Percentiles rank a stretch among this genome's conserved stretches.
Evolutionary conservation across 2,797 vertebrate species (phyloP).

Genomic region (Sebastes diploproa): DNA sequence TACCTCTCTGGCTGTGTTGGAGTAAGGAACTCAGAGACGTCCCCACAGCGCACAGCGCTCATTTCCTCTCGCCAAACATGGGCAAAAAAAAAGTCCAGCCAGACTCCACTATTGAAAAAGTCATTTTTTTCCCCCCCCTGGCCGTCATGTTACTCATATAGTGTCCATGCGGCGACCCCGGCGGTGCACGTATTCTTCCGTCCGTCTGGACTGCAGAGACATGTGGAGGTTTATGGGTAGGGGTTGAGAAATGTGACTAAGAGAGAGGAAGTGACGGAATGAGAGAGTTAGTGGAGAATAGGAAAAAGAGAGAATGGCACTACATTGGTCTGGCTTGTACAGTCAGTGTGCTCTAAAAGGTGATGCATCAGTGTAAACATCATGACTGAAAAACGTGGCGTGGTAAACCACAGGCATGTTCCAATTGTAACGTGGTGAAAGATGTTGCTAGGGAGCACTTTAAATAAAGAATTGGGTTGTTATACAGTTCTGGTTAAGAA

Average conservation of each 20-base stretch:
- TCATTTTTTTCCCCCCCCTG: not conserved
- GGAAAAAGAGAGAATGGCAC: not conserved
- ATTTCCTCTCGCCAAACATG: conserved; percentile 77
- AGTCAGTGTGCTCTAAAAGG: not conserved
- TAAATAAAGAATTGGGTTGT: not conserved
- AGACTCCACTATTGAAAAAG: conserved; percentile 51
- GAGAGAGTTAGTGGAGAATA: not conserved
- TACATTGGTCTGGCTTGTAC: not conserved
- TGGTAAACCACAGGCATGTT: conserved; percentile 14
- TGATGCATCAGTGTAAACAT: conserved; percentile 12
- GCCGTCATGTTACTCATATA: conserved; percentile 49
- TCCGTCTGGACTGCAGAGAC: conserved; percentile 46
- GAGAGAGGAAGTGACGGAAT: conserved; percentile 23
- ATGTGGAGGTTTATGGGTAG: conserved; percentile 35
- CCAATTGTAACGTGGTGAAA: not conserved
- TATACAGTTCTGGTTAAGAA: not conserved
- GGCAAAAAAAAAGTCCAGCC: conserved; percentile 69
- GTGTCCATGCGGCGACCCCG: conserved; percentile 47
- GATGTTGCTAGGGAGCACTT: not conserved
- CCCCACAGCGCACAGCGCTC: conserved; percentile 54
- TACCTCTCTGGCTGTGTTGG: conserved; percentile 54
- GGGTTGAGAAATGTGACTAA: conserved; percentile 34
- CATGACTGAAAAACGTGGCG: not conserved
- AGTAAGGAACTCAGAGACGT: conserved; percentile 59
- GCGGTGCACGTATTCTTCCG: conserved; percentile 42